Percentiles rank a stretch among this genome's conserved stretches.
Conservation (phyloP, 2,888 invertebrate genomes). For the Papilio demoleus region DNA sequence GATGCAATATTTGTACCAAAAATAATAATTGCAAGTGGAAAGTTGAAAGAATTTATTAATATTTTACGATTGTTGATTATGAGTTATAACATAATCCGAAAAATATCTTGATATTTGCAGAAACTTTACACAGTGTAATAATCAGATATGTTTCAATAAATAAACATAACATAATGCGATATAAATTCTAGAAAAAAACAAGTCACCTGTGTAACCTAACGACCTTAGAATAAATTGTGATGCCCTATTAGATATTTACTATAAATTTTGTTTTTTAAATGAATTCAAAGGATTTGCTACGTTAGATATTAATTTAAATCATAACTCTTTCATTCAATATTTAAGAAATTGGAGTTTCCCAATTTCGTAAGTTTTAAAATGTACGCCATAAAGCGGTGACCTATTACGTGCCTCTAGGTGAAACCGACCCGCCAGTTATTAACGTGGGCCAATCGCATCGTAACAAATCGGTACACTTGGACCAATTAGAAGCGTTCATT, state of each 20-base stretch:
- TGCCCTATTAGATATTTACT: no score
- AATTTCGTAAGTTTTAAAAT: slow-evolving; percentile 56
- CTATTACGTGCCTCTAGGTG: slow-evolving; percentile 40
- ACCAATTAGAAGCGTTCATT: slow-evolving; percentile 70
- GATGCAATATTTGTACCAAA: not conserved
- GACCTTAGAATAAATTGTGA: not conserved
- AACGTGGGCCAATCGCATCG: slow-evolving; percentile 87
- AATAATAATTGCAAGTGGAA: not conserved
- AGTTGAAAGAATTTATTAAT: no score
- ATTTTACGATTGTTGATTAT: no score
- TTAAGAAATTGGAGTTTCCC: slow-evolving; percentile 1
- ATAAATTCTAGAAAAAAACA: slow-evolving; percentile 4
- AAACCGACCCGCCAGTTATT: slow-evolving; percentile 59
- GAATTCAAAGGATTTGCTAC: not conserved
- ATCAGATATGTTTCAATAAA: not conserved
- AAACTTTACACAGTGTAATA: not conserved
- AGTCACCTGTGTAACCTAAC: not conserved
- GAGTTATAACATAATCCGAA: not conserved
- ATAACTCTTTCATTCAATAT: no score
- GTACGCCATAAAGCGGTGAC: slow-evolving; percentile 60
- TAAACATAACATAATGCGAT: not conserved
- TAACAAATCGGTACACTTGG: slow-evolving; percentile 82
- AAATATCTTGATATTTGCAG: not conserved
- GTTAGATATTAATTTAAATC: no score
- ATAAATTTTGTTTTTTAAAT: no score